Evolutionary conservation across 2,888 invertebrate species (phyloP).

Genomic region (Dioctria rufipes): DNA sequence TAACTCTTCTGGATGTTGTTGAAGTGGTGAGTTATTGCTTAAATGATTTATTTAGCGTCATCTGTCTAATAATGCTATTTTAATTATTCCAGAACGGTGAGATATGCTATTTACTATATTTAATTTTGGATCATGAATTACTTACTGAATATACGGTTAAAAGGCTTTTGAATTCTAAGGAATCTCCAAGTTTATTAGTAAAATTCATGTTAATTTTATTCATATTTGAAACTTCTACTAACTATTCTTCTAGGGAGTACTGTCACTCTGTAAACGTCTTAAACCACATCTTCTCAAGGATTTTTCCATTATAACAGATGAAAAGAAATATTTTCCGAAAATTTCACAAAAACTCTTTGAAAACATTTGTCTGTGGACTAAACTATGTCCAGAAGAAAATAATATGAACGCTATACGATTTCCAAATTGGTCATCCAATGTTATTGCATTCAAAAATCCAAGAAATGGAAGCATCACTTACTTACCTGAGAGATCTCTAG

Average conservation of each 20-base stretch:
- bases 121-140: neutral
- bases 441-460: neutral
- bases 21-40: neutral
- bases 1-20: neutral
- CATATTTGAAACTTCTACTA: neutral
- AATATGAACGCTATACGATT: neutral
- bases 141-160: neutral
- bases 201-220: neutral
- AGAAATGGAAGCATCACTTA: neutral
- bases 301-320: neutral
- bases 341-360: neutral
- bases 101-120: neutral
- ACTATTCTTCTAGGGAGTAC: neutral
- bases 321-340: neutral
- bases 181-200: neutral
- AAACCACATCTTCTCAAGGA: neutral
- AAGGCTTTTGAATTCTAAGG: neutral
- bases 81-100: neutral
- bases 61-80: no score
- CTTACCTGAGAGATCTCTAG: neutral
- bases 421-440: neutral
- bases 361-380: neutral
- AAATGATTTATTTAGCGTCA: neutral
- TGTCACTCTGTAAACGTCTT: neutral
- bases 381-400: neutral